A percentile compares a stretch with the other conserved stretches of the same genome.
Conservation (phyloP, 2,113 vertebrate species). For the Martes martes region DNA sequence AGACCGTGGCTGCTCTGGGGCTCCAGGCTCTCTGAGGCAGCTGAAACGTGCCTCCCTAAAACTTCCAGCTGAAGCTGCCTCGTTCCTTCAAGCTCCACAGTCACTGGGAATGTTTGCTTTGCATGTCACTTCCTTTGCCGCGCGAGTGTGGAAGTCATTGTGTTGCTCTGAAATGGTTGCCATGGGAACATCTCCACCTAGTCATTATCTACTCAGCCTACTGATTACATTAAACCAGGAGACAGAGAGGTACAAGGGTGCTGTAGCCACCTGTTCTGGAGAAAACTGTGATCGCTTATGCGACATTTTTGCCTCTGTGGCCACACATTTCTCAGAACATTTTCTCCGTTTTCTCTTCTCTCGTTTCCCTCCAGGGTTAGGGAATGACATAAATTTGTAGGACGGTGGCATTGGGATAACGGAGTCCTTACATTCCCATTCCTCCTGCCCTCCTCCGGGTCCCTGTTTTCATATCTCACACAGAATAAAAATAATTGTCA, state of each 20-base stretch:
- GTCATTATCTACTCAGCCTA: conserved; percentile 73
- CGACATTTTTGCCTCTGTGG: background rate
- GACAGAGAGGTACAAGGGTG: conserved; percentile 33
- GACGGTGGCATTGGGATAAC: background rate
- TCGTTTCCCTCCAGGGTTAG: background rate
- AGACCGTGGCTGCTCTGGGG: background rate
- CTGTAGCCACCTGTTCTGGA: background rate
- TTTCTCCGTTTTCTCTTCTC: background rate
- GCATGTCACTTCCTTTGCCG: conserved; percentile 38
- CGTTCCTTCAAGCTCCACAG: background rate
- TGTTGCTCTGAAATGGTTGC: conserved; percentile 72
- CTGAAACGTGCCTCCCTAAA: background rate
- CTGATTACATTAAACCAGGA: conserved; percentile 71
- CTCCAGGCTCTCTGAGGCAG: background rate
- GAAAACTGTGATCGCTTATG: conserved; percentile 1
- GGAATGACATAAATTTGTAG: background rate
- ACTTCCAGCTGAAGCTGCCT: background rate
- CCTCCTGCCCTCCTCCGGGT: background rate
- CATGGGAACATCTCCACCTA: conserved; percentile 76
- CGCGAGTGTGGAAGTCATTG: conserved; percentile 51
- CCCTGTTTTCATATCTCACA: background rate
- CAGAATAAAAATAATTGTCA: background rate
- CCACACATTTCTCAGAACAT: background rate
- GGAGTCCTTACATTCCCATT: background rate
- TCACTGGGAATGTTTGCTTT: conserved; percentile 27